phyloP scores from a whole-genome alignment of 2,888 invertebrate genomes.

The Deilephila elpenor region DNA sequence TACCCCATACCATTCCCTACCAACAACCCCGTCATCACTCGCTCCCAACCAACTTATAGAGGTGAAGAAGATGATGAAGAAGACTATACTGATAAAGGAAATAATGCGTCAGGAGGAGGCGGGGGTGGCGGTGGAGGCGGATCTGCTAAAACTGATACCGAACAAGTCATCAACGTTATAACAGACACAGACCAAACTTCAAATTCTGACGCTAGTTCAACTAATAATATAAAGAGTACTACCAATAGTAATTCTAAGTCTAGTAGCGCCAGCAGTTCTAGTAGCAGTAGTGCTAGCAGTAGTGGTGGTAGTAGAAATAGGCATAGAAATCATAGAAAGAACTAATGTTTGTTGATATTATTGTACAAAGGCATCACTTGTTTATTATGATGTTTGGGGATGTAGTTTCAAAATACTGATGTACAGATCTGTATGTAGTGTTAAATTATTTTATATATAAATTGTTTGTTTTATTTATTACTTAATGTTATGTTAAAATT shows the following conservation, averaged over 20 bases:
- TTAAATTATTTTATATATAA: too few relatives aligned
- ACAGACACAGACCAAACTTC: slow-evolving; percentile 35
- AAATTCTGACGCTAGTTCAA: slow-evolving; percentile 9
- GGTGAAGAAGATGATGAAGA: slow-evolving; percentile 33
- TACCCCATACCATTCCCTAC: slow-evolving; percentile 66
- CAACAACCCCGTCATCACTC: slow-evolving; percentile 57
- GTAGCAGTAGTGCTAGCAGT: slow-evolving; percentile 17
- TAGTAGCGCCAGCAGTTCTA: slow-evolving; percentile 11
- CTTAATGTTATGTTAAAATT: not conserved
- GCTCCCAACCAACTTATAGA: slow-evolving; percentile 16
- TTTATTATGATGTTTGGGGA: too few relatives aligned
- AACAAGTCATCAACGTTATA: slow-evolving; percentile 39
- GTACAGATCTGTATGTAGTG: too few relatives aligned
- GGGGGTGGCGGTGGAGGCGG: slow-evolving; percentile 27
- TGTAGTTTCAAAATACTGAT: too few relatives aligned
- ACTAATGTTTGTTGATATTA: too few relatives aligned
- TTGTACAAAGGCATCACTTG: too few relatives aligned
- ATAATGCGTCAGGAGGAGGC: not conserved
- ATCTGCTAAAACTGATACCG: slow-evolving; percentile 30
- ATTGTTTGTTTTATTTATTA: not conserved
- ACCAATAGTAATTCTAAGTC: not conserved
- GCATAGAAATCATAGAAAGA: not conserved
- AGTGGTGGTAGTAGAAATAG: not conserved
- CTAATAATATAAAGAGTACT: slow-evolving; percentile 13
- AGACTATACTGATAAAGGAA: slow-evolving; percentile 34